phyloP scores from a whole-genome alignment of 2,888 invertebrate species.

The Habrosyne pyritoides region DNA sequence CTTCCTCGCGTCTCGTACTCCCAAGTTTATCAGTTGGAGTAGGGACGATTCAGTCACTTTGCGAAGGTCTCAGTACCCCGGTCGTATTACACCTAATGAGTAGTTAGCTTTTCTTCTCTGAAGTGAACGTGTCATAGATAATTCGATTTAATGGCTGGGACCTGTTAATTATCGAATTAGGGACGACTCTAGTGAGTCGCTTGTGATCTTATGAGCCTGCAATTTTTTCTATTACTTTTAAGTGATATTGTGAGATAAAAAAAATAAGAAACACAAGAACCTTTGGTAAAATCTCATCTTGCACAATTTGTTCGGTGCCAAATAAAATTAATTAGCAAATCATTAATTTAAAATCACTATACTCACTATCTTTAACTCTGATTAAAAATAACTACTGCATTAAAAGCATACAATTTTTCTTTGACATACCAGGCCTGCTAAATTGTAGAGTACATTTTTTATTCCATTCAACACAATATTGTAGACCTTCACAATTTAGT shows the following conservation, averaged over 20 bases:
- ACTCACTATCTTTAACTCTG: background rate
- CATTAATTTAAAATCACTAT: background rate
- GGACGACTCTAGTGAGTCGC: conserved; percentile 42
- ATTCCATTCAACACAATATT: background rate
- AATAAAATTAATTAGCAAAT: background rate
- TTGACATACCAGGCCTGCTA: conserved; percentile 7
- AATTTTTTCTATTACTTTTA: conserved; percentile 27
- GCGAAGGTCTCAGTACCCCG: conserved; percentile 39
- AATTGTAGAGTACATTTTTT: conserved; percentile 6
- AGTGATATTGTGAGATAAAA: conserved; percentile 19
- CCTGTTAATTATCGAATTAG: conserved; percentile 79
- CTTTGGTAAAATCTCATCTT: background rate
- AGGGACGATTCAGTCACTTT: conserved; percentile 11
- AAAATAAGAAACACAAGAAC: background rate
- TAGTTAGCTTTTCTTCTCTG: conserved; percentile 74
- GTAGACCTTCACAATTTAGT: conserved; percentile 21
- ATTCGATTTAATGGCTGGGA: conserved; percentile 77
- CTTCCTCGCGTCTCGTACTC: conserved; percentile 22
- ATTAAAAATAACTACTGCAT: conserved; percentile 5
- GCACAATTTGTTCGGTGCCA: background rate
- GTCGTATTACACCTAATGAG: conserved; percentile 66
- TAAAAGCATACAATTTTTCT: background rate
- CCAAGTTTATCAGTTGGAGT: background rate
- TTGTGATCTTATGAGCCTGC: conserved; percentile 31
- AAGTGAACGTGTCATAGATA: conserved; percentile 80